Base-by-base conservation (phyloP, 2,797 vertebrate genomes). In the Ispidina lecontei region DNA sequence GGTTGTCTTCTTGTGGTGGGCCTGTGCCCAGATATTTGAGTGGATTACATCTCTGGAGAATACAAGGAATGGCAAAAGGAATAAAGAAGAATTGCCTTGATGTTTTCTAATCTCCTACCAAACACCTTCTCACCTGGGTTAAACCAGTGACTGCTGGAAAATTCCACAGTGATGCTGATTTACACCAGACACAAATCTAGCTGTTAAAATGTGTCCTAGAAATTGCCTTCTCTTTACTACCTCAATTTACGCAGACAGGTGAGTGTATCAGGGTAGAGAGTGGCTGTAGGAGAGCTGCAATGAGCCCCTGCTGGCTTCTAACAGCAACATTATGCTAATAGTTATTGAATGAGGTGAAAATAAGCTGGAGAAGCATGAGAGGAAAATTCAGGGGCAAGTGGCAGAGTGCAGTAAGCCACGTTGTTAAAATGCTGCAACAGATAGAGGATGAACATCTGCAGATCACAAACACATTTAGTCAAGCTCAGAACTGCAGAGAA, bases 321-420 rank as follows among this genome's bases (percentile, higher is more conserved):
- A 95, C 51, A 80, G 85, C 23, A 69, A 55, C 60, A 85, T 95
- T 93, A 92, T 91, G 84, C 87, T 94, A 94, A 96, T 85, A 91
- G 85, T 83, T 91, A 91, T 83, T 85, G 84, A 92, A 95, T 80
- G 87, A 94, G 55, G 51, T 83, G 82, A 87, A 92, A 95, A 95
- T 89, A 96, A 94, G 70, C 82, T 89, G 73, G 23, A 39, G 72
- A 94, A 92, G 62, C 76, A 78, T 51, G 72, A 77, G 67, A 87
- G 59, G 76, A 77, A 93, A 95, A 94, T 87, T 90, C 68, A 94
- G 92, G 74, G 77, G 60, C 72, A 92, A 94, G 73, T 73, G 73
- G 77, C 63, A 75, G 52, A 79, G 65, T 65, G 72, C 70, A 80
- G 75, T 82, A 82, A 74, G 81, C 69, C 12, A 8, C 64, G 74